Evolutionary conservation across 1,140 invertebrate species (phyloP), one percentile per base, ranked within the genome.

Genomic region (Heliconius hewitsoni): DNA sequence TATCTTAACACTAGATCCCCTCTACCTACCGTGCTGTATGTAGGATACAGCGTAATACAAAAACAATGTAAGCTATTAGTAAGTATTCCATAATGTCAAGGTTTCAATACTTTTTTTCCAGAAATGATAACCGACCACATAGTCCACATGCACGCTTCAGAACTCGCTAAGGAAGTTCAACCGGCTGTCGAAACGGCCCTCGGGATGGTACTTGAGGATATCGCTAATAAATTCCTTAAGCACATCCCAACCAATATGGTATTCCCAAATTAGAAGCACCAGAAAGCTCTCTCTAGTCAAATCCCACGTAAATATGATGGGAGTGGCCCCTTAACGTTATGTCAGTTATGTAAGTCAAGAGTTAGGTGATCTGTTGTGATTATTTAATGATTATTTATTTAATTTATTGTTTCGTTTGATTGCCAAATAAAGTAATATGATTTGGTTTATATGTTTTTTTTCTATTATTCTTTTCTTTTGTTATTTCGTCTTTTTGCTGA

Each of bases 151-250:
- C 95, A 95, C 82, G 91, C 95, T 4, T 83, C 86, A 6, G 95
- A 95, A 23, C 89, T 95, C 11, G 84, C 95, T 1, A 89, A 91
- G 73, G 95, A 95, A 81, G 87, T 95, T 1, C 93, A 95, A 80
- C 95, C 95, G 2, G 94, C 95, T 0, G 90, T 95, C 46, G 95
- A 95, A 85, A 95, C 94, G 3, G 92, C 95, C 0, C 83, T 95
- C 1, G 89, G 90, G 5, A 95, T 95, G 93, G 89, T 95, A 0
- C 79, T 95, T 6, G 95, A 95, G 78, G 95, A 95, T 71, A 90
- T 95, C 3, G 93, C 94, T 55, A 94, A 94, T 70, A 95, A 95
- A 84, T 95, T 95, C 81, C 93, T 95, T 46, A 95, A 92, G 79
- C 91, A 92, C 55, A 86, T 95, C 6, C 94, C 95, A 0, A 90